phyloP scores from a whole-genome alignment of 2,888 invertebrate genomes.

The Macrosoma leucophasiata region DNA sequence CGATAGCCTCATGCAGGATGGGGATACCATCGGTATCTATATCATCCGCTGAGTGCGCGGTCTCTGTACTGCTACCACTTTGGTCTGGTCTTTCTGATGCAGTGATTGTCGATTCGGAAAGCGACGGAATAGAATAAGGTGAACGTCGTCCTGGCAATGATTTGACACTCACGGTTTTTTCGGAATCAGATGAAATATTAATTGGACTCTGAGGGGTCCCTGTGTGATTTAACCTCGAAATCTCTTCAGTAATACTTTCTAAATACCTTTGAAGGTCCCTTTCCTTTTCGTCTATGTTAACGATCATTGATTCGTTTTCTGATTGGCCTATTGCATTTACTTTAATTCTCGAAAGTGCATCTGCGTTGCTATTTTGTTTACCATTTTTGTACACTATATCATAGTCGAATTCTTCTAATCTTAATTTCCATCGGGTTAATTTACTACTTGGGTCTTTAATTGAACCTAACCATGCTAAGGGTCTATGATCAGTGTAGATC shows the following conservation, averaged over 20 bases:
- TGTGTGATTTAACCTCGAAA: too few relatives aligned
- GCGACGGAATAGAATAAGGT: too few relatives aligned
- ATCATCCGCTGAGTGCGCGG: slow-evolving; percentile 5
- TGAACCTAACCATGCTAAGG: too few relatives aligned
- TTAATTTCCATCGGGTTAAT: too few relatives aligned
- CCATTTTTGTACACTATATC: slow-evolving; percentile 14
- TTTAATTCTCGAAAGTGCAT: slow-evolving; percentile 18
- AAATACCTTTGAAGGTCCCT: too few relatives aligned
- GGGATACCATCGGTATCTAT: slow-evolving; percentile 8
- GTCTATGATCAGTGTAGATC: too few relatives aligned
- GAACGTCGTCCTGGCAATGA: too few relatives aligned
- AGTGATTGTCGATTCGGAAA: too few relatives aligned
- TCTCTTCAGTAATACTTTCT: slow-evolving; percentile 1
- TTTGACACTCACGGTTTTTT: too few relatives aligned
- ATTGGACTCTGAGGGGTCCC: slow-evolving; percentile 1
- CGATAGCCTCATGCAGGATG: slow-evolving; percentile 12
- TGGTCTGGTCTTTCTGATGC: slow-evolving; percentile 1
- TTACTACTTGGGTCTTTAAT: too few relatives aligned
- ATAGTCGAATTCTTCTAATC: too few relatives aligned
- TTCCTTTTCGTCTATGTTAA: slow-evolving; percentile 12
- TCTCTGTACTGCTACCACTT: not conserved
- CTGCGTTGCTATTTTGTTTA: slow-evolving; percentile 16
- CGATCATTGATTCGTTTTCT: slow-evolving; percentile 10
- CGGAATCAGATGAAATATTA: too few relatives aligned
- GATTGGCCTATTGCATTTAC: slow-evolving; percentile 6